Percentiles rank a stretch among this genome's conserved stretches.
Conservation (phyloP, 37 sponge, comb jelly and placozoan species). For the Geodia barretti region DNA sequence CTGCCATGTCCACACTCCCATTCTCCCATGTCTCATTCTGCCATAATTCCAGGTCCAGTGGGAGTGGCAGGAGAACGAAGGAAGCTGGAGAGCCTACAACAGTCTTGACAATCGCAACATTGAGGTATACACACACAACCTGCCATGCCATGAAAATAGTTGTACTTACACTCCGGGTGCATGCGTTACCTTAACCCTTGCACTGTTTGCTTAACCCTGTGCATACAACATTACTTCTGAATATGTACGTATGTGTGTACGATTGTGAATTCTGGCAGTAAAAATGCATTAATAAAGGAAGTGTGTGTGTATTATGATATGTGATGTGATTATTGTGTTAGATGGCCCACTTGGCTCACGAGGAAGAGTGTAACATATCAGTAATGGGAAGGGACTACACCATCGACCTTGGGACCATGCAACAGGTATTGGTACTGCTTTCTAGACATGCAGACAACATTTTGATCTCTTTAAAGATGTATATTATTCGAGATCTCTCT, state of each 20-base stretch:
- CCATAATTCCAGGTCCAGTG: slow-evolving; percentile 55
- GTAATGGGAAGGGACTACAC: slow-evolving; percentile 77
- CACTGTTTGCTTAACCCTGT: not conserved
- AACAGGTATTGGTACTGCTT: slow-evolving; percentile 73
- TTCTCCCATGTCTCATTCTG: not conserved
- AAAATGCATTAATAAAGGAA: not conserved
- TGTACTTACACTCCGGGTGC: not conserved
- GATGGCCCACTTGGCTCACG: slow-evolving; percentile 58
- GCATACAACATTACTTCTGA: not conserved
- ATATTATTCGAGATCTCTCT: too few species aligned
- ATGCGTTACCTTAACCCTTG: not conserved
- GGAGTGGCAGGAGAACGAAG: slow-evolving; percentile 74
- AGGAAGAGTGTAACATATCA: slow-evolving; percentile 74
- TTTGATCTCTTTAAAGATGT: too few species aligned
- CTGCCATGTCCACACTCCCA: not conserved
- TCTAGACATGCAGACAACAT: too few species aligned
- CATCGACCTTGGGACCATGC: slow-evolving; percentile 71
- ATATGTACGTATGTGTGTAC: not conserved
- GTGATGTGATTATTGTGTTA: not conserved
- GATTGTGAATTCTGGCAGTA: not conserved
- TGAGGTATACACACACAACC: slow-evolving; percentile 73
- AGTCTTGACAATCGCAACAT: slow-evolving; percentile 66
- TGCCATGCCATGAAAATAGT: not conserved
- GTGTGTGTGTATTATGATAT: not conserved
- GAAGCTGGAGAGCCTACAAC: slow-evolving; percentile 64